Percentiles rank a stretch among this genome's conserved stretches.
These are phyloP conservation scores for Parazoanthus darwini DNA, from an alignment of 92 coral and sea anemone genomes.

Conservation along the genomic window DNA sequence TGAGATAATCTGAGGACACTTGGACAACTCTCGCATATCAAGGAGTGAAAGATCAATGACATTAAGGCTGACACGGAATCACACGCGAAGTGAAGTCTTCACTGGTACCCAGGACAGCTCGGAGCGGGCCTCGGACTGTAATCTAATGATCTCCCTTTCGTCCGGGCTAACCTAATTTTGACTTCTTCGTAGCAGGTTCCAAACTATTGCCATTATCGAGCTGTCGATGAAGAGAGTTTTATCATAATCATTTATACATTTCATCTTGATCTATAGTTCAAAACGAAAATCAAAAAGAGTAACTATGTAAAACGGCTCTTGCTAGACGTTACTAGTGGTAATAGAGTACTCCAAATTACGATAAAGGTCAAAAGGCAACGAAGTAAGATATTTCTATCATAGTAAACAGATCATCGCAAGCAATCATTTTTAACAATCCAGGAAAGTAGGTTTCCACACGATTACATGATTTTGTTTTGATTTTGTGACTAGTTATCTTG, in stretches of 20 bases:
- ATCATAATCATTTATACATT: neutral
- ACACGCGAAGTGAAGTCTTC: neutral
- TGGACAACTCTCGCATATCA: neutral
- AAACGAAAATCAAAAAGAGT: no score
- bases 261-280: neutral
- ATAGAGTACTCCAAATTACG: no score
- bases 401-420: no score
- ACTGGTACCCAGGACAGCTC: neutral
- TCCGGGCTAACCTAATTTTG: neutral
- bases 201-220: neutral
- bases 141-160: neutral
- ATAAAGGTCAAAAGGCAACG: no score
- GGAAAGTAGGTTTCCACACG: no score
- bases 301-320: no score
- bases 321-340: neutral
- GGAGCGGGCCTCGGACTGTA: neutral
- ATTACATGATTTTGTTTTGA: no score
- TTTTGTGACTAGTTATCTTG: no score
- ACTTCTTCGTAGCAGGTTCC: constrained; percentile 14
- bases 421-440: no score
- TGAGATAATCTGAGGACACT: neutral
- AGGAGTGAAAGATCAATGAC: no score
- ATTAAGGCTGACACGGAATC: neutral
- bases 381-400: no score
- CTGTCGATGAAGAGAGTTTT: neutral